phyloP scores from a whole-genome alignment of 1,140 invertebrate genomes.

The Atopsyche davidsoni region DNA sequence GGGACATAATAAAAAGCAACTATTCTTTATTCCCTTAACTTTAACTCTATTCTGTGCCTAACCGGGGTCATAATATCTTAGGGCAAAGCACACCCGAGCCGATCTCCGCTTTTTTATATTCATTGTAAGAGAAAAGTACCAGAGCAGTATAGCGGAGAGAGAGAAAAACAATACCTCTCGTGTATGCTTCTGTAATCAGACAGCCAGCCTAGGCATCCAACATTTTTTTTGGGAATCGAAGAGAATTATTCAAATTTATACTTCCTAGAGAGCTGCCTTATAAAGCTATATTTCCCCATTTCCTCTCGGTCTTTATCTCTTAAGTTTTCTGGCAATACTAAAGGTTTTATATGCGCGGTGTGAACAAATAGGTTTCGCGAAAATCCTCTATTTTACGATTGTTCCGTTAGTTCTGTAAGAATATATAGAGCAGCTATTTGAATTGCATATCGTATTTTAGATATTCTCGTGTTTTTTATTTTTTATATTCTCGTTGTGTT shows the following conservation, averaged over 20 bases:
- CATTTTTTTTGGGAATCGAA: constrained; percentile 15
- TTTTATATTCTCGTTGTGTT: too few relatives aligned
- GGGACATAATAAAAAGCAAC: neutral
- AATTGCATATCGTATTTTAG: too few relatives aligned
- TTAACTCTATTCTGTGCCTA: constrained; percentile 5
- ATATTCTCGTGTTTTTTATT: too few relatives aligned
- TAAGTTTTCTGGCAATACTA: neutral
- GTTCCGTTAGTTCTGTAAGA: too few relatives aligned
- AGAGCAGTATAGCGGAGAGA: neutral
- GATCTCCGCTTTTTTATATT: constrained; percentile 8
- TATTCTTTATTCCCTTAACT: constrained; percentile 17
- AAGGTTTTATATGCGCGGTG: neutral
- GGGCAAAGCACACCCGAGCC: neutral
- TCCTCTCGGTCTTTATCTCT: constrained; percentile 17
- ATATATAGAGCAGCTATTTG: too few relatives aligned
- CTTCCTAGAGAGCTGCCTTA: constrained; percentile 18
- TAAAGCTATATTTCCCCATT: constrained; percentile 22
- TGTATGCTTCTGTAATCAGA: neutral
- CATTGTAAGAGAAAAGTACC: constrained; percentile 4
- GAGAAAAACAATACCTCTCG: constrained; percentile 8
- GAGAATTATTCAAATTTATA: constrained; percentile 27
- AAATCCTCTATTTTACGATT: neutral
- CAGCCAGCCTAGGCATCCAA: neutral
- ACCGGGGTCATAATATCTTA: constrained; percentile 11
- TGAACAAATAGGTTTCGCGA: neutral